Base-by-base conservation (phyloP, 2,113 vertebrate genomes). In the Vidua chalybeata region DNA sequence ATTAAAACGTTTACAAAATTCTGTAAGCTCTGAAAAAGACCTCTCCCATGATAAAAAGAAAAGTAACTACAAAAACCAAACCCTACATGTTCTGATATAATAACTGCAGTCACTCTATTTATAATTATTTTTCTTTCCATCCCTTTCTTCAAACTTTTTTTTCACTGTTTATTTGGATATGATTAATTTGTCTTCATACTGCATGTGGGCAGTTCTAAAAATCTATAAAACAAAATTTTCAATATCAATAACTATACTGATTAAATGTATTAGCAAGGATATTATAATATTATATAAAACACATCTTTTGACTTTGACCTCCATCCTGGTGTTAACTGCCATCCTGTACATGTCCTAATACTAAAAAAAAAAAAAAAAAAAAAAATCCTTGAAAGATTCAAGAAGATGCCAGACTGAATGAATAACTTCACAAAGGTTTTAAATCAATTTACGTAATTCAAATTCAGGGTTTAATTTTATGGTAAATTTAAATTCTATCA, bases 281-380 rank as follows among this genome's bases (percentile, higher is more conserved):
- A 71, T 17, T 15, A 24, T 8, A 62, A 16, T 22, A 71, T 17
- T 15, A 24, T 8, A 62, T 31, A 74, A 87, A 78, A 19, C 1
- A 8, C 0, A 51, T 46, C 9, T 77, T 52, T 73, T 58, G 13
- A 54, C 43, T 81, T 93, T 37, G 59, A 12, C 5, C 12, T 85
- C 45, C 23, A 56, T 15, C 19, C 30, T 1, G 1, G 7, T 26
- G 22, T 54, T 21, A 67, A 66, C 0, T 0, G 0, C 6, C 6
- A 27, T n/a, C 15, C 20, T 66, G 5, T 16, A 22, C 1, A 1
- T 30, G 78, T 6, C 18, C 7, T 62, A 15, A 39, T 9, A 30
- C 8, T n/a, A 75, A 43, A 56, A 61, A 59, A 26, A 52, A 23
- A 11, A 21, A 46, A 46, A 46, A 13, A 48, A 54, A 58, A 51